phyloP scores from a whole-genome alignment of 2,888 invertebrate genomes.

The Ormia ochracea region DNA sequence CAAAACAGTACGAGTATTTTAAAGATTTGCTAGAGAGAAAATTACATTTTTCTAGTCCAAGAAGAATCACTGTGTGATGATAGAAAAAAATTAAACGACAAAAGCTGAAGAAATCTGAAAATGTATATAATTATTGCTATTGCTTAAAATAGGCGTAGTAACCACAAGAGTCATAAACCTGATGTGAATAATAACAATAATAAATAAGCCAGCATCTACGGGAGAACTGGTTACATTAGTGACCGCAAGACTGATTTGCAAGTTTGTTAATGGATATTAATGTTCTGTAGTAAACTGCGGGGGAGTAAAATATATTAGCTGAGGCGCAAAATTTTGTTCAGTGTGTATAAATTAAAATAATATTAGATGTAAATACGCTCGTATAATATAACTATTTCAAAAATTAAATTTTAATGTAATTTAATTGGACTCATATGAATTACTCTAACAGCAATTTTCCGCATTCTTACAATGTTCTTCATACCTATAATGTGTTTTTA shows the following conservation, averaged over 20 bases:
- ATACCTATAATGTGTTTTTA: too few species aligned
- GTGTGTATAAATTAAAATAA: background rate
- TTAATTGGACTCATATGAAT: too few species aligned
- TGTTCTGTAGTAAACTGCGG: constrained; percentile 29
- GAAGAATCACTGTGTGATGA: too few species aligned
- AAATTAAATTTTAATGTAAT: too few species aligned
- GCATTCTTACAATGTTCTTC: too few species aligned
- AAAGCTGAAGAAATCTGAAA: constrained; percentile 13
- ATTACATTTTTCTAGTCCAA: too few species aligned
- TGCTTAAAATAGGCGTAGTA: constrained; percentile 17
- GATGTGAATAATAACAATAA: constrained; percentile 12
- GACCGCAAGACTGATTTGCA: constrained; percentile 55
- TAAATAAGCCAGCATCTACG: constrained; percentile 17
- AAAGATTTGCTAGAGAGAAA: too few species aligned
- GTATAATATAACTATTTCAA: too few species aligned
- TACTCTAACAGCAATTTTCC: too few species aligned
- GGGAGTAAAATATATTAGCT: constrained; percentile 42
- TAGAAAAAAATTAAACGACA: background rate
- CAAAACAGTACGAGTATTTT: too few species aligned
- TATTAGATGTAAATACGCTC: background rate
- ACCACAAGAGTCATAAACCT: constrained; percentile 43
- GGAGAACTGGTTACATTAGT: constrained; percentile 58
- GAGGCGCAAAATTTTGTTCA: background rate
- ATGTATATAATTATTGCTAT: constrained; percentile 23
- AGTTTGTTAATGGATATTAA: constrained; percentile 41